Evolutionary conservation across 2,113 vertebrate genomes (phyloP).

Genomic region (Marmota monax): DNA sequence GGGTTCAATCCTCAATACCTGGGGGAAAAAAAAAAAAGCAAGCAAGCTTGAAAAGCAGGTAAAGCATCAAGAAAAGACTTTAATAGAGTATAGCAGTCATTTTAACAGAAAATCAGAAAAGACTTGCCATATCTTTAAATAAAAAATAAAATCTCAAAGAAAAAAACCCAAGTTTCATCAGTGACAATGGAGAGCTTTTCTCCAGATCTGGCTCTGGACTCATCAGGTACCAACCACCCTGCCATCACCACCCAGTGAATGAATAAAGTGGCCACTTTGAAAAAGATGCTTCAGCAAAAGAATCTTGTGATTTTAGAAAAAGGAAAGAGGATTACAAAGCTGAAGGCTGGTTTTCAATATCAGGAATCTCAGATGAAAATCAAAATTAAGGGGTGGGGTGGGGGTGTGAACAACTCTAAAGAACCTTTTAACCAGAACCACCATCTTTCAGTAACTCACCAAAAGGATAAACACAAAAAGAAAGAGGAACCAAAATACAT

Average conservation of each 20-base stretch:
- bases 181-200: constrained; percentile 75
- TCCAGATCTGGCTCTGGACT: constrained; percentile 84
- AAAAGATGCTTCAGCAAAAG: constrained; percentile 86
- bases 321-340: constrained; percentile 88
- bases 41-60: background rate
- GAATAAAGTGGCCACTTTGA: constrained; percentile 86
- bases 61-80: background rate
- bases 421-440: background rate
- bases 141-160: constrained; percentile 4
- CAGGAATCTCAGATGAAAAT: constrained; percentile 89
- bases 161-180: background rate
- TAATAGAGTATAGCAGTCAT: background rate
- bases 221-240: constrained; percentile 84
- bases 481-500: too few species aligned
- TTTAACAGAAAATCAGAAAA: background rate
- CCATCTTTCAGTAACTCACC: background rate
- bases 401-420: background rate
- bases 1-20: too few species aligned
- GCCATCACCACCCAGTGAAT: constrained; percentile 87
- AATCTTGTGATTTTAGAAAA: constrained; percentile 88
- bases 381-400: constrained; percentile 90
- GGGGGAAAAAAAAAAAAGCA: background rate
- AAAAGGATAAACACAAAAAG: background rate
- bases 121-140: background rate
- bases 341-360: constrained; percentile 89